Evolutionary conservation across 1,140 invertebrate species (phyloP).

Genomic region (Penaeus japonicus): DNA sequence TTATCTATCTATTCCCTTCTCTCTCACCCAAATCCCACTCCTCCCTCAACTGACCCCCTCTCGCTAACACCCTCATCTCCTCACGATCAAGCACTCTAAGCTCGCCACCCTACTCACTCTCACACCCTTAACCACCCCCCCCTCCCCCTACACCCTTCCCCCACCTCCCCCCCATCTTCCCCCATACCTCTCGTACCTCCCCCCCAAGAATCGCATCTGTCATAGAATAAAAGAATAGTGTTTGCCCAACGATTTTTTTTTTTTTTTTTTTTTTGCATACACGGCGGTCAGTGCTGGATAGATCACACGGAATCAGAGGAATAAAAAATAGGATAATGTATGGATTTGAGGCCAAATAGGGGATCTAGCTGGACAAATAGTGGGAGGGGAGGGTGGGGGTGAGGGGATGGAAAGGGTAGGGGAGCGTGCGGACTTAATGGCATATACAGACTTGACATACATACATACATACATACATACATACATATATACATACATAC

Average conservation of each 20-base stretch:
- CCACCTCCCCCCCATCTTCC: neutral
- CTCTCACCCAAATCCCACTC: no score
- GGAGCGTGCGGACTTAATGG: neutral
- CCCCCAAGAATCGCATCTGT: slow-evolving; percentile 13
- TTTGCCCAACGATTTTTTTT: slow-evolving; percentile 28
- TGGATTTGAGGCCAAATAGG: slow-evolving; percentile 38
- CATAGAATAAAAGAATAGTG: slow-evolving; percentile 19
- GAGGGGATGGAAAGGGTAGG: neutral
- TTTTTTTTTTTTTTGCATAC: no score
- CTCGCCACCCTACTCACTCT: no score
- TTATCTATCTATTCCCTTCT: no score
- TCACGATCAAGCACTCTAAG: no score
- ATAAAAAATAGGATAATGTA: slow-evolving; percentile 42
- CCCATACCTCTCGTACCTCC: neutral
- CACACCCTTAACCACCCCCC: no score
- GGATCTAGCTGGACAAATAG: slow-evolving; percentile 24
- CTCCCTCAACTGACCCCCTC: no score
- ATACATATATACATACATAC: neutral
- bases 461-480: neutral
- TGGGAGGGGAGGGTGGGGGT: neutral
- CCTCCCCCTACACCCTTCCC: no score
- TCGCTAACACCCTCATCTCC: no score
- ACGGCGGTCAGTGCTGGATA: slow-evolving; percentile 15
- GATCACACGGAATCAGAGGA: slow-evolving; percentile 15
- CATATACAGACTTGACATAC: neutral